Percentiles rank a stretch among this genome's conserved stretches.
These are phyloP conservation scores for Aurelia sp. DNA, from an alignment of 30 jellyfish, hydroid and myxozoan species.

Conservation along the genomic window DNA sequence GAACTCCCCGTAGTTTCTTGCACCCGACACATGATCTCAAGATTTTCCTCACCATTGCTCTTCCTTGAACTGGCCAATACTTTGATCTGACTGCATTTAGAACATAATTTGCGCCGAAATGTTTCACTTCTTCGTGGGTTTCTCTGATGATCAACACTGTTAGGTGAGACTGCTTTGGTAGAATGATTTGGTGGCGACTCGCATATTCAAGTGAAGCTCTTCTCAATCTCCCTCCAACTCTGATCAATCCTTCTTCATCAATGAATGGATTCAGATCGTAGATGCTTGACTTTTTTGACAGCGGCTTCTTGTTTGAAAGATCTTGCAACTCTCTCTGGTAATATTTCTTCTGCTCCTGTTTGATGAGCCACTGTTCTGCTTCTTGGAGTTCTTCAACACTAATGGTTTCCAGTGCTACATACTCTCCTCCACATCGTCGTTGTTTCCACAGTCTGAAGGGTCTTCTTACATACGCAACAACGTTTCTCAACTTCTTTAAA, in stretches of 20 bases:
- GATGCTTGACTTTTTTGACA: slow-evolving; percentile 12
- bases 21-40: slow-evolving; percentile 37
- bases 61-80: slow-evolving; percentile 40
- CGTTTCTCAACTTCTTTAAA: slow-evolving; percentile 46
- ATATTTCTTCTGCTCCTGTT: slow-evolving; percentile 35
- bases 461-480: slow-evolving; percentile 23
- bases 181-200: slow-evolving; percentile 37
- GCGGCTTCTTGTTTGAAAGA: slow-evolving; percentile 49
- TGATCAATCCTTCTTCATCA: slow-evolving; percentile 56
- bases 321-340: slow-evolving; percentile 51
- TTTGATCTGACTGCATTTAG: slow-evolving; percentile 46
- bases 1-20: slow-evolving; percentile 35
- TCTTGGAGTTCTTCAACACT: slow-evolving; percentile 55
- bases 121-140: slow-evolving; percentile 14
- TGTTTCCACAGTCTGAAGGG: slow-evolving; percentile 47
- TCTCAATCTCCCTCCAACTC: slow-evolving; percentile 65
- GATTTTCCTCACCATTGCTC: slow-evolving; percentile 31
- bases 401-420: slow-evolving; percentile 11
- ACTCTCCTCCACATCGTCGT: slow-evolving; percentile 19
- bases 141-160: slow-evolving; percentile 50
- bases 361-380: slow-evolving; percentile 53
- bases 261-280: slow-evolving; percentile 44
- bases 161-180: slow-evolving; percentile 34
- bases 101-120: slow-evolving; percentile 40
- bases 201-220: slow-evolving; percentile 35